Evolutionary conservation across 2,888 invertebrate genomes (phyloP), one percentile per base, ranked within the genome.

Genomic region (Chelonus formosanus): DNA sequence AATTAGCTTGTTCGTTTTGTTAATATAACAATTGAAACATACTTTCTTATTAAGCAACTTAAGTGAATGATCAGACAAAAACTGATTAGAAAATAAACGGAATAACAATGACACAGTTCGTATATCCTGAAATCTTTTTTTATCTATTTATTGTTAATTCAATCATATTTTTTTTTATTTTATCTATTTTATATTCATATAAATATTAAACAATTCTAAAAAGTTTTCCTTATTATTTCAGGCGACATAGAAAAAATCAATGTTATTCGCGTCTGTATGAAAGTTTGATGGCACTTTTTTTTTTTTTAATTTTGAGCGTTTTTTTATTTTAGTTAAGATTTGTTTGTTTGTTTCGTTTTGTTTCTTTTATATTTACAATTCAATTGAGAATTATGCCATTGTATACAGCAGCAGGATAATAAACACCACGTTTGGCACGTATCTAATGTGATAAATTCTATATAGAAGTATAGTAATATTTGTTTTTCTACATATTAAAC

Each of bases 391-490:
- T 63, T 69, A 60, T 70, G 70, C 70, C 72, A 67, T 65, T 64
- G 64, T 71, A 70, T 70, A 69, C 67, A 70, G 67, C 71, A 69
- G 71, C 69, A 57, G 61, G 55, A 61, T 66, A 60, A 50, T 66
- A 44, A 34, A 66, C 61, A 66, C 61, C 65, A 62, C 57, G 35
- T 62, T 66, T 66, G 66, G 66, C 66, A 66, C 66, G 66, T 66
- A 61, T 59, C 66, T 66, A 66, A 66, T 61, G 45, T 62, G 66
- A 66, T 60, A 45, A 58, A 55, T 61, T 62, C 52, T 60, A 35
- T 60, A 36, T 36, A 45, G 31, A 35, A 60, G 52, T 60, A 62
- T 54, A 54, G 45, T 62, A 54, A n/a, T 44, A 40, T 61, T 61
- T 52, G 7, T 62, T 62, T 62, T 35, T 66, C 66, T 66, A 66